Conservation (phyloP, 1,140 invertebrate species). For the Gonatopus flavifemur region DNA sequence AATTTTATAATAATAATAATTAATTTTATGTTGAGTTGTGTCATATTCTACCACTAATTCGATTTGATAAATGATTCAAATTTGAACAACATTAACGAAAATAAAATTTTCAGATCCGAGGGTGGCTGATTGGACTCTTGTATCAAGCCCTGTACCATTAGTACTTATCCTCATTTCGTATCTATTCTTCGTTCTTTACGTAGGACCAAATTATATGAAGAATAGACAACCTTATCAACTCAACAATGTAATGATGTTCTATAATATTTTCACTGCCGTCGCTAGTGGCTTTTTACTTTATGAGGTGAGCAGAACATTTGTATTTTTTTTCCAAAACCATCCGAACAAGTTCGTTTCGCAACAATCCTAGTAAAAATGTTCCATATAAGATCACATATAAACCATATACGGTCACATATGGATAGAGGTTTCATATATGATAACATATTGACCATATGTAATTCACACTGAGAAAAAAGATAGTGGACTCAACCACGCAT, state of each 20-base stretch:
- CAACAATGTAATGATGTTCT: slow-evolving; percentile 60
- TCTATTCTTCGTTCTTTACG: slow-evolving; percentile 60
- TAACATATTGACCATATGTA: too few relatives aligned
- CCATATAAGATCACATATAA: too few relatives aligned
- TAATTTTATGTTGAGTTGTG: too few relatives aligned
- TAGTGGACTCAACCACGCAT: too few relatives aligned
- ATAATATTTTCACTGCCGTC: slow-evolving; percentile 61
- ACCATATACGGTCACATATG: too few relatives aligned
- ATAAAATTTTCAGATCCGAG: slow-evolving; percentile 68
- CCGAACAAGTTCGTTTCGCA: too few relatives aligned
- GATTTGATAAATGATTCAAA: too few relatives aligned
- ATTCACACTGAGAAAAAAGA: too few relatives aligned
- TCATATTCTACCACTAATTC: slow-evolving; percentile 33
- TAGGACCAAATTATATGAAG: slow-evolving; percentile 67
- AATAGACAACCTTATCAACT: slow-evolving; percentile 62
- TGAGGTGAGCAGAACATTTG: slow-evolving; percentile 44
- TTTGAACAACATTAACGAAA: slow-evolving; percentile 30
- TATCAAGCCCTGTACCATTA: slow-evolving; percentile 64
- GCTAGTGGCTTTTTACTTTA: slow-evolving; percentile 57
- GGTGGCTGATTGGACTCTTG: slow-evolving; percentile 76
- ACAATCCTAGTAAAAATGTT: too few relatives aligned
- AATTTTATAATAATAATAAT: background rate
- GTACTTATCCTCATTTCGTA: slow-evolving; percentile 59
- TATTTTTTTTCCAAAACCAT: background rate
- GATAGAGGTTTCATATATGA: too few relatives aligned